Evolutionary conservation across 2,888 invertebrate genomes (phyloP), one percentile per base, ranked within the genome.

Genomic region (Caenorhabditis plicata): DNA sequence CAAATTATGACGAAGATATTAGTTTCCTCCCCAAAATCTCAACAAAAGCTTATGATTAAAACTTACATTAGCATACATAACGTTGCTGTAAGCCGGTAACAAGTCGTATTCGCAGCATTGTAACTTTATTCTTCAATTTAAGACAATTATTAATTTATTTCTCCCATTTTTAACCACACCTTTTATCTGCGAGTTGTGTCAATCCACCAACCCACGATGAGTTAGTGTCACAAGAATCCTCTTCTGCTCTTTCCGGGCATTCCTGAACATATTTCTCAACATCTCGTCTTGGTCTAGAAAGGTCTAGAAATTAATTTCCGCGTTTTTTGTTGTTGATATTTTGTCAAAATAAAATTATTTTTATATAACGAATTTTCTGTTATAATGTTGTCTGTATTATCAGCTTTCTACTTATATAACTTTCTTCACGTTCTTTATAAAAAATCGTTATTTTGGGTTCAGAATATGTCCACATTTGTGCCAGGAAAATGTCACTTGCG

Each of bases 51-150:
- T 19, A 20, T 35, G 15, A 39, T 27, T 25, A 33, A 52, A 31
- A 45, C 63, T 48, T 19, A 68, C 76, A 43, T 71, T 64, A 23
- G 70, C 58, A 62, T 71, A 75, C 39, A 74, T 52, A 25, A 65
- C 50, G 9, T 73, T 75, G 7, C 72, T 67, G 20, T 76, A 64
- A 9, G 36, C 40, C 3, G 60, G 55, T 4, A 78, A 52, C 8
- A 66, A 44, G 38, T 78, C 78, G 38, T 74, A 78, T 53, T 75
- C 73, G 48, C 78, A 78, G 49, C 78, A 78, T 68, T 75, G 75
- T 15, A 75, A 54, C 53, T 67, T 74, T 9, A 75, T 43, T 25
- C 69, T 66, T 11, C 11, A 31, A 7, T 4, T 17, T 17, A 13
- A 19, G 19, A 29, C 3, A 33, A n/a, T 20, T 23, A 32, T 23